Evolutionary conservation across 2,113 vertebrate species (phyloP).

Genomic region (Elephas maximus): DNA sequence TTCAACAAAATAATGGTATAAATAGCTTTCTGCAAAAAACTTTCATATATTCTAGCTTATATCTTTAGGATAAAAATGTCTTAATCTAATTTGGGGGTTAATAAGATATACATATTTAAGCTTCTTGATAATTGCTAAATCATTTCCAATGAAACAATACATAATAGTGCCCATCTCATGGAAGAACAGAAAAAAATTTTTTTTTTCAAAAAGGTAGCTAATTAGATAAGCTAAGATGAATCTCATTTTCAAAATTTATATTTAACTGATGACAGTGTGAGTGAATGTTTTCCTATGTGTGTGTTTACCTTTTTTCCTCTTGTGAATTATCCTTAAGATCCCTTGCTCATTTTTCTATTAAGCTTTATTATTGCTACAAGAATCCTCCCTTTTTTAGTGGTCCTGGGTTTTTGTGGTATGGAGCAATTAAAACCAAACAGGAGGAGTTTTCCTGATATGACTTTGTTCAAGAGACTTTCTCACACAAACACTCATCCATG

Average conservation of each 20-base stretch:
- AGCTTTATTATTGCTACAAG: neutral
- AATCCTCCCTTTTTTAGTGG: neutral
- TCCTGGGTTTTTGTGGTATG: neutral
- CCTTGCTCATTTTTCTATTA: neutral
- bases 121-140: conserved; percentile 8
- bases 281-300: neutral
- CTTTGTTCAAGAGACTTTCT: neutral
- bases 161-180: neutral
- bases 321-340: neutral
- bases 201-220: neutral
- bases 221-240: neutral
- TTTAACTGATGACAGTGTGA: neutral
- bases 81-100: neutral
- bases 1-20: neutral
- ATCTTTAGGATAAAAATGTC: neutral
- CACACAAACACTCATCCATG: neutral
- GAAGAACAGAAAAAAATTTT: neutral
- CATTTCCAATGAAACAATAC: neutral
- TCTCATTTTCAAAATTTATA: neutral
- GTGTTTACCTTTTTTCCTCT: neutral
- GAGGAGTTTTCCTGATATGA: neutral
- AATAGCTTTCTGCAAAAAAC: neutral
- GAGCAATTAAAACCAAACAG: neutral
- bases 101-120: neutral
- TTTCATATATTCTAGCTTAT: neutral